Evolutionary conservation across 2,113 vertebrate species (phyloP).

Genomic region (Jacana jacana): DNA sequence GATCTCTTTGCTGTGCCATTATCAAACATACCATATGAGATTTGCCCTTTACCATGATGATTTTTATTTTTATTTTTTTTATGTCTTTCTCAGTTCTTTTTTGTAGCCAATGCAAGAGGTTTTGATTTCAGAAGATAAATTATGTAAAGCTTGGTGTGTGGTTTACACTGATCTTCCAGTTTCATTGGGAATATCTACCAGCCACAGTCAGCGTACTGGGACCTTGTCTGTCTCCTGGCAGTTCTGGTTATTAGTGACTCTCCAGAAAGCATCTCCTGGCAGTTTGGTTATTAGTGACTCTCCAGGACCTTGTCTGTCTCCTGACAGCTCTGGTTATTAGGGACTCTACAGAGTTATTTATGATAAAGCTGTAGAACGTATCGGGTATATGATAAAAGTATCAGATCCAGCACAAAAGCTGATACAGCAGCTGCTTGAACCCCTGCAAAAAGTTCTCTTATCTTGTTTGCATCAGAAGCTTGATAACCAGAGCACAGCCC

Average conservation of each 20-base stretch:
- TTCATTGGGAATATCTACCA: background rate
- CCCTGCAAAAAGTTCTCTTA: background rate
- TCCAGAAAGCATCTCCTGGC: background rate
- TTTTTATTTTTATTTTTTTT: background rate
- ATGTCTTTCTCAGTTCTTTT: background rate
- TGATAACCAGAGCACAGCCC: background rate
- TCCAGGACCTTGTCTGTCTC: background rate
- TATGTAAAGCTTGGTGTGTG: background rate
- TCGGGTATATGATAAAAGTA: background rate
- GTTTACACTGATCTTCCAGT: background rate
- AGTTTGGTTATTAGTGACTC: background rate
- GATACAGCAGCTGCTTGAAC: background rate
- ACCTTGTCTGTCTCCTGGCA: background rate
- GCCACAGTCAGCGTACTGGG: background rate
- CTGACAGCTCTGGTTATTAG: background rate
- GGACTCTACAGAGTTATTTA: background rate
- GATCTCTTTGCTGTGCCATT: background rate
- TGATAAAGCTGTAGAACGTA: background rate
- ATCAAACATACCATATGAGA: background rate
- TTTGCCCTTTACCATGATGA: background rate
- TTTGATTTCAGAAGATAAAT: conserved; percentile 11
- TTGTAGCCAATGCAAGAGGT: background rate
- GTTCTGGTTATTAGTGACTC: background rate
- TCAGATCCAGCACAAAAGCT: background rate
- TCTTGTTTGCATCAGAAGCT: background rate